phyloP scores from a whole-genome alignment of 92 coral and sea anemone species.

The Palythoa heliodiscus region DNA sequence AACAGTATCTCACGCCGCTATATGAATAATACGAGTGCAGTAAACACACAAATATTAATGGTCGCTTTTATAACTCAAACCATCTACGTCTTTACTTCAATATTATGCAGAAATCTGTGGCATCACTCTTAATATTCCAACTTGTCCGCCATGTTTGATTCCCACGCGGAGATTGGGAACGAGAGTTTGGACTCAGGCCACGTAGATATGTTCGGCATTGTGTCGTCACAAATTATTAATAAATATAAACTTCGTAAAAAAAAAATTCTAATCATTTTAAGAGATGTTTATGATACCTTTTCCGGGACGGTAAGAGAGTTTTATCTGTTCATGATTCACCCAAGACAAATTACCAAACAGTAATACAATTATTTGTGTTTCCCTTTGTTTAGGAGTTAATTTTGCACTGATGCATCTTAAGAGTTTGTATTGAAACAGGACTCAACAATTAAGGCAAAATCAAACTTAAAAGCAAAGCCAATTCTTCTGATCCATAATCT shows the following conservation, averaged over 20 bases:
- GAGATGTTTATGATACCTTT: too few relatives aligned
- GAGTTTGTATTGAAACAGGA: not conserved
- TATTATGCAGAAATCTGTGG: not conserved
- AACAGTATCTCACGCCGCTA: not conserved
- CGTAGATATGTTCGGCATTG: not conserved
- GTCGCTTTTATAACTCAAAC: not conserved
- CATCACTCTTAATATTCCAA: not conserved
- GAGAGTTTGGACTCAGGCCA: not conserved
- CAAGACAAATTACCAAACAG: too few relatives aligned
- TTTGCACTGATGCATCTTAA: too few relatives aligned
- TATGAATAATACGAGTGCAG: not conserved
- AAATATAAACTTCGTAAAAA: not conserved
- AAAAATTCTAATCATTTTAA: too few relatives aligned
- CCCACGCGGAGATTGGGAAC: slow-evolving; percentile 4
- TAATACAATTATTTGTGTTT: too few relatives aligned
- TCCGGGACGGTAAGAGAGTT: not conserved
- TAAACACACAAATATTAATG: not conserved
- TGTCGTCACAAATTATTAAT: not conserved
- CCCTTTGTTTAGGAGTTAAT: too few relatives aligned
- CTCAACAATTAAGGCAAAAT: not conserved
- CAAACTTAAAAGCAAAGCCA: not conserved
- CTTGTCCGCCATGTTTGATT: slow-evolving; percentile 22
- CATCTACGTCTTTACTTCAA: not conserved
- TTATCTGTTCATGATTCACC: not conserved
- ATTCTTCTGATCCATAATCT: not conserved